Evolutionary conservation across 1,140 invertebrate genomes (phyloP).

Genomic region (Trichomalopsis sarcophagae): DNA sequence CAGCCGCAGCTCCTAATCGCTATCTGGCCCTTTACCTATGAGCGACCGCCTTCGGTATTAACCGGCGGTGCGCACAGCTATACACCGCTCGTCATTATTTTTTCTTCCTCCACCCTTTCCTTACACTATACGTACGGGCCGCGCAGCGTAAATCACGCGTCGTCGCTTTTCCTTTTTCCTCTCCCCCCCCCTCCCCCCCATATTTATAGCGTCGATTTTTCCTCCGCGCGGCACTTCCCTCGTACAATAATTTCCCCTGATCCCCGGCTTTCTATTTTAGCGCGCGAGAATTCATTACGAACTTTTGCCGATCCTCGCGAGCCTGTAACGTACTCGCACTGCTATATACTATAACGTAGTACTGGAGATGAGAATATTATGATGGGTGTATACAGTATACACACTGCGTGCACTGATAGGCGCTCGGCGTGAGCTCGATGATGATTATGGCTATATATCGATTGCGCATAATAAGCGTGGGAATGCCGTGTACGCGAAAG

Average conservation of each 20-base stretch:
- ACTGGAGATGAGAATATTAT: background rate
- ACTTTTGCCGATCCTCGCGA: slow-evolving; percentile 39
- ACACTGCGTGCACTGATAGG: background rate
- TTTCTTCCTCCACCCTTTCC: background rate
- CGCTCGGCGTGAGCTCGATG: background rate
- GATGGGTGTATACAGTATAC: background rate
- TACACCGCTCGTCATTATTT: background rate
- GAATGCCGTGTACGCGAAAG: background rate
- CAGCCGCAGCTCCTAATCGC: slow-evolving; percentile 9
- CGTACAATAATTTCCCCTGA: slow-evolving; percentile 58
- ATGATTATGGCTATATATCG: background rate
- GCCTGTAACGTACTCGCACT: background rate
- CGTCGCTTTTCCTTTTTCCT: slow-evolving; percentile 19
- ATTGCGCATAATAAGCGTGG: background rate
- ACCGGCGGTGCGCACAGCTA: background rate
- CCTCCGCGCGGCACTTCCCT: slow-evolving; percentile 38
- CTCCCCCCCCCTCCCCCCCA: background rate
- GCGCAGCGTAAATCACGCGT: background rate
- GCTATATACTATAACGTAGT: background rate
- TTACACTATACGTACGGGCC: background rate
- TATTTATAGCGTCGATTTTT: slow-evolving; percentile 54
- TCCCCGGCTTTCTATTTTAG: slow-evolving; percentile 38
- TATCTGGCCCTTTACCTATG: slow-evolving; percentile 12
- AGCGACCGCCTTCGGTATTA: slow-evolving; percentile 19
- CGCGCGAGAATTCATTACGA: slow-evolving; percentile 56